Base-by-base conservation (phyloP, 2,888 invertebrate genomes). In the Buathra laborator region DNA sequence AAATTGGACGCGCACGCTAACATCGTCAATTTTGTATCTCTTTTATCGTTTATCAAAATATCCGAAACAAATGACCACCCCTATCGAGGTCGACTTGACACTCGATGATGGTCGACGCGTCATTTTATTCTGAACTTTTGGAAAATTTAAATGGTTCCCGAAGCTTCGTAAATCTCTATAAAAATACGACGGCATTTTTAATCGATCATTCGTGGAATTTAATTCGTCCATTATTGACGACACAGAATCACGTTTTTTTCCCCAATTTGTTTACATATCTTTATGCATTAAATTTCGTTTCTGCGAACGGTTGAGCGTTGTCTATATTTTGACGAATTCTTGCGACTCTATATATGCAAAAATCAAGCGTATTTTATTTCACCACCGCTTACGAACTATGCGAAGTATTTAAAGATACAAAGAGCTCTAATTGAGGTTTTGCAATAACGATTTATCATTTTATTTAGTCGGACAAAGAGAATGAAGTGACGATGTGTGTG, bases 1-100 rank as follows among this genome's bases (percentile, higher is more conserved):
- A 71, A 71, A 71, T 71, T 71, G 53, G 43, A 71, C 32, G 56
- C 53, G 71, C 43, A 29, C 19, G 16, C 72, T 72, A 44, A 5
- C 59, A 29, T 51, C 53, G n/a, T 51, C 10, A n/a, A 12, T 37
- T 51, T 14, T 53, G 51, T 70, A 53, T 70, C 53, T 53, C 5
- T 32, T 29, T 70, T 70, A 51, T 70, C 32, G 53, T 70, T 70
- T 44, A 72, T 72, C 59, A 59, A 44, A 72, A 72, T 72, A 72
- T 62, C 56, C 24, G 24, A 29, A 62, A 62, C 62, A 24, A 29
- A 29, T 24, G 19, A 24, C 12, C 14, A 6, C 62, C 37, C 7
- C 6, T 2, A 37, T 37, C 37, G 37, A 37, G 37, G 6, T 5
- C 37, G 5, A 37, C 5, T 7, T 7, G 37, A 37, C 37, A 37